Conservation (phyloP, 1,140 invertebrate genomes). For the Diabrotica undecimpunctata region DNA sequence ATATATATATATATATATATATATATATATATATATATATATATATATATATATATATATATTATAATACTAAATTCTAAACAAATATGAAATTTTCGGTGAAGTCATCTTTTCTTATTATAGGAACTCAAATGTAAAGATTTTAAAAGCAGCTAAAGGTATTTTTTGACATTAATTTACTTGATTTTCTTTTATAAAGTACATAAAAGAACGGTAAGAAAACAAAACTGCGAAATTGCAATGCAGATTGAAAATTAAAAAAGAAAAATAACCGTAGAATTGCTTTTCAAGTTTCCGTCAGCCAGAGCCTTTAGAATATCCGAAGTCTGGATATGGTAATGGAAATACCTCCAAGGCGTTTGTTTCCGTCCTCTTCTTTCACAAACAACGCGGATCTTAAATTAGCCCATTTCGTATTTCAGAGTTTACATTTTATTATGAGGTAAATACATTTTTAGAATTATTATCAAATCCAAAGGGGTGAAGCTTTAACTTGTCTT, state of each 20-base stretch:
- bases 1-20: too few species aligned
- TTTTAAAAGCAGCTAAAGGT: not conserved
- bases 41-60: too few species aligned
- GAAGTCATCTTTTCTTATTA: not conserved
- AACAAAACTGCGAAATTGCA: slow-evolving; percentile 12
- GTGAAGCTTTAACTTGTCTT: not conserved
- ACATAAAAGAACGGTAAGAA: not conserved
- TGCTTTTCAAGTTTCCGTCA: slow-evolving; percentile 3
- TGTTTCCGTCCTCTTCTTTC: slow-evolving; percentile 9
- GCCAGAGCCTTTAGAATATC: slow-evolving; percentile 2
- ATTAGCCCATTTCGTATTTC: slow-evolving; percentile 8
- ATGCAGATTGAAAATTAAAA: slow-evolving; percentile 15
- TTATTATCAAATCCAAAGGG: not conserved
- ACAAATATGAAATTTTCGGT: too few species aligned
- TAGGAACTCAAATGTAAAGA: not conserved
- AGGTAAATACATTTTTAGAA: slow-evolving; percentile 10
- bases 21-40: too few species aligned
- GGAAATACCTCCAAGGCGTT: slow-evolving; percentile 12
- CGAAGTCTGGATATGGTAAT: slow-evolving; percentile 16
- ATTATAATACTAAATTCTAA: too few species aligned
- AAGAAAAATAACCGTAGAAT: slow-evolving; percentile 4
- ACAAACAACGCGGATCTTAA: slow-evolving; percentile 10
- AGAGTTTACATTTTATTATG: slow-evolving; percentile 9
- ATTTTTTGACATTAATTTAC: not conserved
- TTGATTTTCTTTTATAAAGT: slow-evolving; percentile 5